These are phyloP conservation scores for Erynnis tages DNA, from an alignment of 2,888 invertebrate genomes.

Conservation along the genomic window DNA sequence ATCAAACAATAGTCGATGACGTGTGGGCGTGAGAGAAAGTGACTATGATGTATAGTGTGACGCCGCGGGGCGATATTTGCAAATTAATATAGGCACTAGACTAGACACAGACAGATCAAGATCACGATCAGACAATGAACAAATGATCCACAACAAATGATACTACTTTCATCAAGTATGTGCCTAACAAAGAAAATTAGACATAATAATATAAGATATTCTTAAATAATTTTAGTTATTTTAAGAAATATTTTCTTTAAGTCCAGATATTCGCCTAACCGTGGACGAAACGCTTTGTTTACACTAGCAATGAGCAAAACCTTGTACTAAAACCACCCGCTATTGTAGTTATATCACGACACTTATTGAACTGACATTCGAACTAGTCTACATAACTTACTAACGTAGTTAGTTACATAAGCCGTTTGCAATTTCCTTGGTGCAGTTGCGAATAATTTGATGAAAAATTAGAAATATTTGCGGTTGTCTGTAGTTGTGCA, in stretches of 20 bases:
- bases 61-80: conserved; percentile 57
- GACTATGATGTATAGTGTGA: conserved; percentile 34
- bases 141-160: too few relatives aligned
- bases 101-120: too few relatives aligned
- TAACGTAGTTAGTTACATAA: conserved; percentile 12
- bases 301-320: conserved; percentile 16
- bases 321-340: conserved; percentile 11
- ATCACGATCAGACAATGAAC: too few relatives aligned
- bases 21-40: conserved; percentile 37
- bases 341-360: conserved; percentile 16
- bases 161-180: too few relatives aligned
- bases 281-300: neutral
- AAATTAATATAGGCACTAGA: conserved; percentile 43
- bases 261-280: neutral
- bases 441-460: conserved; percentile 3
- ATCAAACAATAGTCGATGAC: conserved; percentile 41
- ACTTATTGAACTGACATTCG: conserved; percentile 15
- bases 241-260: neutral
- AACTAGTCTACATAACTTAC: neutral
- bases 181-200: too few relatives aligned
- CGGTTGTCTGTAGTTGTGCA: conserved; percentile 58
- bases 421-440: conserved; percentile 14
- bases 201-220: neutral
- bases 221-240: neutral
- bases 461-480: conserved; percentile 58